Base-by-base conservation (phyloP, 2,888 invertebrate genomes). In the Tinea semifulvella region DNA sequence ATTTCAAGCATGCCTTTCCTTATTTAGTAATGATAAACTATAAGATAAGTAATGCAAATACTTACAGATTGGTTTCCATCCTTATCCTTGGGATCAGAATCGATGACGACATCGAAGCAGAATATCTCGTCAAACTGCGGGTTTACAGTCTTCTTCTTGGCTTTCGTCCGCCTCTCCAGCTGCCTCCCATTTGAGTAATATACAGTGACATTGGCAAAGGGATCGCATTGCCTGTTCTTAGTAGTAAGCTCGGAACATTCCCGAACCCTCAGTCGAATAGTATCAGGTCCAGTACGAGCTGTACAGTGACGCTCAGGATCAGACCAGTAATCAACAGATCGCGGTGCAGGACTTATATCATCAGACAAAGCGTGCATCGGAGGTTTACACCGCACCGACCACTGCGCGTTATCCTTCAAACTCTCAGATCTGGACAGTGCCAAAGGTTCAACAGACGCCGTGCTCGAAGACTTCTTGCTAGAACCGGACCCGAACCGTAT, bases 181-280 rank as follows among this genome's bases (percentile, higher is more conserved):
- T 88, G 85, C 65, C 91, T 89, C 49, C 89, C 90, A 72, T 92
- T 93, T 49, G 90, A 88, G 71, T 91, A 91, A 48, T 87, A 83
- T 47, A 92, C 88, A 43, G 90, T 88, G 59, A 93, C 88, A 54
- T 89, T 85, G 52, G 92, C 93, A 73, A 90, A 95, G 10, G 96
- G 94, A 77, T 96, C 95, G 81, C 95, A 96, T 57, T 91, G 88
- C 56, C 94, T 93, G 73, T 92, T 93, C 67, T 92, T 92, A 53
- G 94, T 88, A 50, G 94, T 91, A 65, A 96, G 84, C 70, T 95
- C 94, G 52, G 89, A 87, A 73, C 94, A 95, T 72, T 94, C 94
- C 53, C 90, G 84, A 48, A 95, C 88, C 53, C 90, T 84, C 52
- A 89, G 84, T 46, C 85, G 79, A 36, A 81, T 55, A 45, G 75